Percentiles rank a stretch among this genome's conserved stretches.
Evolutionary conservation across 1,140 invertebrate species (phyloP).

Genomic region (Eriocheir sinensis): DNA sequence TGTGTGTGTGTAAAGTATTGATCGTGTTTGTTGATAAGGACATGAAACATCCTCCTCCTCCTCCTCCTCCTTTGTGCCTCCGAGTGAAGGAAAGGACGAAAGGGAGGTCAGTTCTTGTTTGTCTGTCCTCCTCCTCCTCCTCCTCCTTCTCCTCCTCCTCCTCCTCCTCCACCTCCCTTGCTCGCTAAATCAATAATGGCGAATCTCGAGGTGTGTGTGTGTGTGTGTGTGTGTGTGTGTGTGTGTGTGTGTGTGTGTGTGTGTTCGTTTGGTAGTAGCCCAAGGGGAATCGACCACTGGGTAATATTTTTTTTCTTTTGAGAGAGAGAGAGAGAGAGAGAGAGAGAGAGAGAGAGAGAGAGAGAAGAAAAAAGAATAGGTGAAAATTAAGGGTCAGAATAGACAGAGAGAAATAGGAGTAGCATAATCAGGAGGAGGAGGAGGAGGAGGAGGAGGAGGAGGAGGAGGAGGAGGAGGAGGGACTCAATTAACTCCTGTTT

Average conservation of each 20-base stretch:
- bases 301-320: neutral
- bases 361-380: neutral
- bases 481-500: neutral
- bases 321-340: neutral
- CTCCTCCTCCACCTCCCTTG: too few species aligned
- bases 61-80: too few species aligned
- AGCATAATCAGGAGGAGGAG: neutral
- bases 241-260: slow-evolving; percentile 6
- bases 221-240: slow-evolving; percentile 54
- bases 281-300: neutral
- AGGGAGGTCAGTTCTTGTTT: neutral
- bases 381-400: too few species aligned
- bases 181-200: neutral
- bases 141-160: too few species aligned
- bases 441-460: neutral
- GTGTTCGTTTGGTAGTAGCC: neutral
- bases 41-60: neutral
- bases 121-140: neutral
- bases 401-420: neutral
- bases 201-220: slow-evolving; percentile 12
- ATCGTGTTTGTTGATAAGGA: neutral
- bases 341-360: neutral
- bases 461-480: neutral
- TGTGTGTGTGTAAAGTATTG: slow-evolving; percentile 27
- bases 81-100: too few species aligned